phyloP scores from a whole-genome alignment of 2,797 vertebrate genomes.

The Rhinichthys osculus region DNA sequence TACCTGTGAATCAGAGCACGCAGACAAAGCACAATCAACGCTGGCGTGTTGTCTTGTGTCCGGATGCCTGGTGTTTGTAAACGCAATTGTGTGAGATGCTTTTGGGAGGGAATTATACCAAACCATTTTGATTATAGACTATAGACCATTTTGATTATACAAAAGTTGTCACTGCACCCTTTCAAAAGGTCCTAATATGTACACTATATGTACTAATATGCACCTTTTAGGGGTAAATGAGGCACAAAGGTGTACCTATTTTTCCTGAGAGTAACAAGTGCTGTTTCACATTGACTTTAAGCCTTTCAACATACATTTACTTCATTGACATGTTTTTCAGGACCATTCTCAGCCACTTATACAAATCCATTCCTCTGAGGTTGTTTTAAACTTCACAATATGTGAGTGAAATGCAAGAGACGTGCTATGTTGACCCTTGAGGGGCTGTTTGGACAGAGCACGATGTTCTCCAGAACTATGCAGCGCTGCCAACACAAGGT shows the following conservation, averaged over 20 bases:
- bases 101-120: too few relatives aligned
- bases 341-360: background rate
- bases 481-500: constrained; percentile 57
- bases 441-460: constrained; percentile 29
- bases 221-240: background rate
- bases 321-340: background rate
- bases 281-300: background rate
- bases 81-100: background rate
- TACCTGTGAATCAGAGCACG: too few relatives aligned
- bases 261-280: background rate
- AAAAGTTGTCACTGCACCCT: background rate
- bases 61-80: too few relatives aligned
- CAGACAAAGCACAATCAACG: too few relatives aligned
- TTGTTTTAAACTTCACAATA: constrained; percentile 14
- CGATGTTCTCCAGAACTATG: constrained; percentile 11
- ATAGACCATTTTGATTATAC: too few relatives aligned
- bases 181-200: background rate
- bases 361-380: background rate
- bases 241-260: background rate
- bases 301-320: background rate
- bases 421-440: constrained; percentile 10
- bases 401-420: constrained; percentile 14
- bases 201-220: background rate
- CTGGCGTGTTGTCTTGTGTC: too few relatives aligned
- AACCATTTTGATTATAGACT: too few relatives aligned